Conservation (phyloP, 2,113 vertebrate species). For the Forbesichthys agassizii region DNA sequence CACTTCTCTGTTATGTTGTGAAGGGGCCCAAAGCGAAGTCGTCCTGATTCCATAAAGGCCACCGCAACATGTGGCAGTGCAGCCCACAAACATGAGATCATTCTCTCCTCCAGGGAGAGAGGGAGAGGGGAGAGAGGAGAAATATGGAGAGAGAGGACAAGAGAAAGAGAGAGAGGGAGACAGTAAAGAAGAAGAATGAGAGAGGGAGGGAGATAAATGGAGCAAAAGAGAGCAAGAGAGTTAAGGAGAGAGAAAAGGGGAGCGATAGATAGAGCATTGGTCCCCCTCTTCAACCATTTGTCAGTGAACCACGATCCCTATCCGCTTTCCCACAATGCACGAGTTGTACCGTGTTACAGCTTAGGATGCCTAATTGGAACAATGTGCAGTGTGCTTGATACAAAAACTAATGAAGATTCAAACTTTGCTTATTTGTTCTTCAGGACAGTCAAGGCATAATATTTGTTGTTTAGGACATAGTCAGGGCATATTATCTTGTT, state of each 20-base stretch:
- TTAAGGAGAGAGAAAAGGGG: background rate
- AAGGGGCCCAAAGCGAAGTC: slow-evolving; percentile 11
- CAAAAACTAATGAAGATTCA: slow-evolving; percentile 28
- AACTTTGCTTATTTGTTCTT: background rate
- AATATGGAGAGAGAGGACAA: too few relatives aligned
- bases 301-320: slow-evolving; percentile 50
- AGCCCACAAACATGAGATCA: slow-evolving; percentile 48
- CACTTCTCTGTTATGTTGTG: slow-evolving; percentile 3
- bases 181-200: too few relatives aligned
- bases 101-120: slow-evolving; percentile 21
- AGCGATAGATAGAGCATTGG: background rate
- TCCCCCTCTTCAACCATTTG: slow-evolving; percentile 39
- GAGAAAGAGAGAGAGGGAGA: background rate
- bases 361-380: slow-evolving; percentile 21
- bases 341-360: slow-evolving; percentile 41
- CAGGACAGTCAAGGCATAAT: too few relatives aligned
- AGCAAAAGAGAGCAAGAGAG: background rate
- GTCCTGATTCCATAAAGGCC: slow-evolving; percentile 19
- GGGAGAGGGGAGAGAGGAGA: too few relatives aligned
- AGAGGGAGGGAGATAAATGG: background rate
- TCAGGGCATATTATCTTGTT: background rate
- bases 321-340: slow-evolving; percentile 53
- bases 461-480: too few relatives aligned
- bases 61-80: slow-evolving; percentile 42
- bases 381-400: slow-evolving; percentile 37